These are phyloP conservation scores for Lasius platythorax DNA, from an alignment of 2,888 invertebrate genomes.

Conservation along the genomic window DNA sequence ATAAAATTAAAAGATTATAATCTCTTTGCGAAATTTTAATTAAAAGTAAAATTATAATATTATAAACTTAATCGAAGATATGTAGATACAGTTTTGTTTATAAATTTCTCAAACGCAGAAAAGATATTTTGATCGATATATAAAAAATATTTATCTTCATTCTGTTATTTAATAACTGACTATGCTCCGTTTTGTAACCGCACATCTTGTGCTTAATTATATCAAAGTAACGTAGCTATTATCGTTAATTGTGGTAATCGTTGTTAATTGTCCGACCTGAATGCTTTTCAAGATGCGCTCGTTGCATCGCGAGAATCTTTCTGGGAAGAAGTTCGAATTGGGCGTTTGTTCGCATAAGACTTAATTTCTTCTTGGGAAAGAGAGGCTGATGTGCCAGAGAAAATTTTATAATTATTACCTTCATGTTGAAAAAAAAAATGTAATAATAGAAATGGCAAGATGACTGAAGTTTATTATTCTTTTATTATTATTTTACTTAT, in stretches of 20 bases:
- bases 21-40: background rate
- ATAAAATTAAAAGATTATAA: background rate
- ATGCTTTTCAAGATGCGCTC: background rate
- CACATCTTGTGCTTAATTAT: conserved; percentile 18
- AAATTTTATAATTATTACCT: background rate
- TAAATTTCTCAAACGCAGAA: background rate
- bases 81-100: background rate
- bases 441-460: background rate
- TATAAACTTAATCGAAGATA: background rate
- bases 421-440: background rate
- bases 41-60: background rate
- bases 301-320: background rate
- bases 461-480: background rate
- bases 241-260: conserved; percentile 29
- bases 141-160: background rate
- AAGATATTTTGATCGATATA: background rate
- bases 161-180: background rate
- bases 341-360: background rate
- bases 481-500: background rate
- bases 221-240: background rate
- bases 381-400: background rate
- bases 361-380: background rate
- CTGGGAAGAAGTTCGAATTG: background rate
- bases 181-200: background rate
- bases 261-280: conserved; percentile 26